These are phyloP conservation scores for Serinus canaria DNA, from an alignment of 2,113 vertebrate species.

Conservation along the genomic window DNA sequence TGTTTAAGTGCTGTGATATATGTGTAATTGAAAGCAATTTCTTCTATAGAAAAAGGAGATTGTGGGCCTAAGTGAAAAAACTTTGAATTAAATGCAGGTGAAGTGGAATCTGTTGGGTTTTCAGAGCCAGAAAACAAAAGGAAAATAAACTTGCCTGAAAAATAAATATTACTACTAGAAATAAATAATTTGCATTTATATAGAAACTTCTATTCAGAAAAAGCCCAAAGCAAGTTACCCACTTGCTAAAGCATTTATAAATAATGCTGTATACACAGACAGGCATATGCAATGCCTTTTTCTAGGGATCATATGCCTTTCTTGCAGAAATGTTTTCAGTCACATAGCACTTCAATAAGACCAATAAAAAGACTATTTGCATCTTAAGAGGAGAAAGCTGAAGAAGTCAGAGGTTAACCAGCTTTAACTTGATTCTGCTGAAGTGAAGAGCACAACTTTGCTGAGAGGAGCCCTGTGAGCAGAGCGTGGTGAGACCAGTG, in stretches of 20 bases:
- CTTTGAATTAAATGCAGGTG: slow-evolving; percentile 70
- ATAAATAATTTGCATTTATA: slow-evolving; percentile 67
- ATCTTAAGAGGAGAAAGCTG: background rate
- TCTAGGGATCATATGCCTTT: background rate
- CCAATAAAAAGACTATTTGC: background rate
- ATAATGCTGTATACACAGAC: slow-evolving; percentile 5
- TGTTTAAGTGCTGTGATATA: slow-evolving; percentile 77
- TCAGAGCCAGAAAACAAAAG: slow-evolving; percentile 32
- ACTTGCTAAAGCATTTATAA: slow-evolving; percentile 44
- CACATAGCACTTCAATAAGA: background rate
- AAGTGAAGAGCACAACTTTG: background rate
- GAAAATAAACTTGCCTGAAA: slow-evolving; percentile 57
- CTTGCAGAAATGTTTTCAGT: background rate
- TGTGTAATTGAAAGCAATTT: slow-evolving; percentile 75
- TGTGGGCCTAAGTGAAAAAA: slow-evolving; percentile 67
- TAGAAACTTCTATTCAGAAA: slow-evolving; percentile 26
- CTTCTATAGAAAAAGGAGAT: slow-evolving; percentile 69
- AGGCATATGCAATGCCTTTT: background rate
- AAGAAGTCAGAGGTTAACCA: background rate
- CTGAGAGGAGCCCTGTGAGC: fast-evolving
- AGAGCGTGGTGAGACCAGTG: background rate
- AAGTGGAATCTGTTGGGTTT: slow-evolving; percentile 52
- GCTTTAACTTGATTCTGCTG: background rate
- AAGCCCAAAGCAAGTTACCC: slow-evolving; percentile 39
- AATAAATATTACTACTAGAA: slow-evolving; percentile 49